Evolutionary conservation across 2,888 invertebrate genomes (phyloP), one percentile per base, ranked within the genome.

Genomic region (Polymixis flavicincta): DNA sequence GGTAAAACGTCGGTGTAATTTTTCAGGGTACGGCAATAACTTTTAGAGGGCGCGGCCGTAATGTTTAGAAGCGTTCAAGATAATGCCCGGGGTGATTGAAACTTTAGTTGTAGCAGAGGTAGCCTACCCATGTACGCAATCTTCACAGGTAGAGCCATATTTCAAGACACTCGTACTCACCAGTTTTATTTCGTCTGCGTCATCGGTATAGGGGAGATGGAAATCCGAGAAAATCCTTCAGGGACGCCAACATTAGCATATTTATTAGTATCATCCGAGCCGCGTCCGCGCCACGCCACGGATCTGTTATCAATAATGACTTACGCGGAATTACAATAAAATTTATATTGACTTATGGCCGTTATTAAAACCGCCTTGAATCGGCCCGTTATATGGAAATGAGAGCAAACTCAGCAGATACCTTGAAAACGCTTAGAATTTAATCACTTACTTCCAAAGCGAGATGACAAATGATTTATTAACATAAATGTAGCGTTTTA

Each of bases 161-260:
- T 93, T 93, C 92, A 91, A 90, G 91, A 89, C 90, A 88, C 87
- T 87, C 85, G 83, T 70, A 60, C 54, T 67, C 71, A 87, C 84
- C 87, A 90, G 88, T 93, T 92, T 93, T 93, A 93, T 94, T 94
- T 94, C 90, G 89, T 91, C 92, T 83, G 86, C 93, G 93, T 94
- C 94, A 94, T 93, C 91, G 91, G 90, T 92, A 92, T 92, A 90
- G 90, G 90, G 90, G 89, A 93, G 93, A 95, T 93, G 93, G 93
- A 95, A 94, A 94, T 94, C 93, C 93, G 91, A 91, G 93, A 90
- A 95, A 94, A 95, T 95, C 94, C 94, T 93, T 93, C 90, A 92
- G 94, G 94, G 94, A 94, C 92, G 93, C 89, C 90, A 87, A 91
- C 91, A 95, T 96, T 95, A 95, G 94, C 96, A 94, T 94, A 94